phyloP scores from a whole-genome alignment of 1,140 invertebrate species.

The Heliconius melpomene region DNA sequence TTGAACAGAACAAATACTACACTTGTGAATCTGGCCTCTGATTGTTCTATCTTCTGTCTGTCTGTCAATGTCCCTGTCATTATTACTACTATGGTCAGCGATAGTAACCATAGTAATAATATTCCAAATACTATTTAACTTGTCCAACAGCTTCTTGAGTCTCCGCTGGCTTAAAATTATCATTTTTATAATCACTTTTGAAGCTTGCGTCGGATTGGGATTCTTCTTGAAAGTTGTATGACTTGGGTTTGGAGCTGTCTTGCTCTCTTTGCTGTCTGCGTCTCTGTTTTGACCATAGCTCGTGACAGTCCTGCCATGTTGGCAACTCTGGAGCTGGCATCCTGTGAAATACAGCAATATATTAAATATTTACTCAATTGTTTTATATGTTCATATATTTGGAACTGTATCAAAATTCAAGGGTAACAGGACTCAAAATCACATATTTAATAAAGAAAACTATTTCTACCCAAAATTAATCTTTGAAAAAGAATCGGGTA shows the following conservation, averaged over 20 bases:
- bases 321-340: constrained; percentile 92
- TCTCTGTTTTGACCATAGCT: constrained; percentile 98
- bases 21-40: too few species aligned
- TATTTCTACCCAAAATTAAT: too few species aligned
- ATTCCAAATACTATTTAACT: constrained; percentile 70
- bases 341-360: constrained; percentile 77
- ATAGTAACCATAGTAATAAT: constrained; percentile 57
- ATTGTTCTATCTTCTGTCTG: too few species aligned
- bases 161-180: constrained; percentile 57
- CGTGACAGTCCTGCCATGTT: constrained; percentile 99
- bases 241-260: constrained; percentile 77
- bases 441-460: too few species aligned
- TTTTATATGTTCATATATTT: too few species aligned
- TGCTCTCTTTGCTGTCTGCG: constrained; percentile 90
- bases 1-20: too few species aligned
- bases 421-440: too few species aligned
- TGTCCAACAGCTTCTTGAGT: constrained; percentile 62
- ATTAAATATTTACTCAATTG: background rate
- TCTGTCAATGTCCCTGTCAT: background rate
- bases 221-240: constrained; percentile 56
- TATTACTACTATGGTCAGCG: constrained; percentile 12
- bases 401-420: too few species aligned
- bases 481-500: too few species aligned
- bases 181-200: constrained; percentile 60
- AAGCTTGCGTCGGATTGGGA: constrained; percentile 51